Evolutionary conservation across 2,888 invertebrate species (phyloP).

Genomic region (Emmelina monodactyla): DNA sequence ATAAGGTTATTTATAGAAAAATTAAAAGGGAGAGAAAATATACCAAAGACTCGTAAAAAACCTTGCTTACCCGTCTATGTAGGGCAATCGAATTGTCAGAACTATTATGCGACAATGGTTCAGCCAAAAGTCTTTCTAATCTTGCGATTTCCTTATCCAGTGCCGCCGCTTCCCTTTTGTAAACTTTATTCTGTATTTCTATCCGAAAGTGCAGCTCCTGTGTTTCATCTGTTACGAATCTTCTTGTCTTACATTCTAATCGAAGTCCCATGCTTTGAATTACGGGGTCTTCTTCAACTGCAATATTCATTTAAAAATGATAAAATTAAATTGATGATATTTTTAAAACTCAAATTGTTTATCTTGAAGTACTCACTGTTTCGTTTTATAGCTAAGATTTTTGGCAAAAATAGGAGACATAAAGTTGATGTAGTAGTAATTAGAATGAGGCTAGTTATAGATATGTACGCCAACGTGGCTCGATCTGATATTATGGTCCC

Average conservation of each 20-base stretch:
- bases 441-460: slow-evolving; percentile 83
- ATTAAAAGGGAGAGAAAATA: no score
- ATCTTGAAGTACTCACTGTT: slow-evolving; percentile 54
- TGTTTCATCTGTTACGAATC: slow-evolving; percentile 84
- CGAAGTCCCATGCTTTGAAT: slow-evolving; percentile 89
- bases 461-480: slow-evolving; percentile 80
- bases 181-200: slow-evolving; percentile 91
- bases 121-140: slow-evolving; percentile 73
- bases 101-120: slow-evolving; percentile 63
- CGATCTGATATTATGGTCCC: slow-evolving; percentile 88
- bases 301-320: slow-evolving; percentile 17
- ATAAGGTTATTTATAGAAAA: no score
- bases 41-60: no score
- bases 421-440: slow-evolving; percentile 87
- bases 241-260: slow-evolving; percentile 86
- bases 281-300: slow-evolving; percentile 78
- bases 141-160: slow-evolving; percentile 80
- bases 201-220: slow-evolving; percentile 85
- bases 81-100: slow-evolving; percentile 58
- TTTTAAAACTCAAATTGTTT: no score
- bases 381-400: slow-evolving; percentile 76
- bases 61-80: slow-evolving; percentile 40
- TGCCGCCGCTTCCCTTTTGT: slow-evolving; percentile 81
- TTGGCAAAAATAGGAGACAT: slow-evolving; percentile 86
- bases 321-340: no score